Base-by-base conservation (phyloP, 2,113 vertebrate genomes). In the Chionodraco myersi region DNA sequence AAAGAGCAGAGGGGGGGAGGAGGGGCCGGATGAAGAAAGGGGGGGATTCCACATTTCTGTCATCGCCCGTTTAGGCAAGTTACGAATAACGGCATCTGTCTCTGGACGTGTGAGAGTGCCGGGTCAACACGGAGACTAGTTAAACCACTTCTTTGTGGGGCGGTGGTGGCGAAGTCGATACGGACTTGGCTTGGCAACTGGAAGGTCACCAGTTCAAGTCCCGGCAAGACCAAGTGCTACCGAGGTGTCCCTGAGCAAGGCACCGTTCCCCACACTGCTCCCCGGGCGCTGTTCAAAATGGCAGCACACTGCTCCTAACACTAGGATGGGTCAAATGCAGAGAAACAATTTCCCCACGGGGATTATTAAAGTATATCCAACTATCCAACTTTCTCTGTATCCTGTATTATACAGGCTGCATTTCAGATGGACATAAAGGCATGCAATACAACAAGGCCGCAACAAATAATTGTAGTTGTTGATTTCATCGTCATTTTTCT, bases 41-140 rank as follows among this genome's bases (percentile, higher is more conserved):
- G 36, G 48, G 59, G 70, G 67, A 68, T 70, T 30, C 44, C 51
- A 72, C 15, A 1, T 82, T 76, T 84, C 60, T 77, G 60, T 67
- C 79, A 66, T 75, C 36, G 10, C 7, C 5, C n/a, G 51, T 75
- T 72, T 16, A 53, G 41, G 21, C 10, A 69, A 14, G 66, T 74
- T 30, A 13, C 45, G 48, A 63, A 61, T 73, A 58, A 54, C 36
- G 8, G 44, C 12, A 10, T 13, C 77, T 56, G 49, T 62, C 21
- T 59, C 4, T 21, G 15, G 23, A 18, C 34, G 16, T 36, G 12
- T 72, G 68, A 67, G 48, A 64, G 59, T 63, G 51, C 11, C n/a
- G 59, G 54, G 49, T 18, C 56, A 11, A 36, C 54, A 47, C 30
- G 30, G 30, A 30, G 30, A 30, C 3, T 30, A 30, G 30, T 30